A percentile compares a stretch with the other conserved stretches of the same genome.
These are phyloP conservation scores for Tigriopus californicus DNA, from an alignment of 2,888 invertebrate genomes.

Conservation along the genomic window DNA sequence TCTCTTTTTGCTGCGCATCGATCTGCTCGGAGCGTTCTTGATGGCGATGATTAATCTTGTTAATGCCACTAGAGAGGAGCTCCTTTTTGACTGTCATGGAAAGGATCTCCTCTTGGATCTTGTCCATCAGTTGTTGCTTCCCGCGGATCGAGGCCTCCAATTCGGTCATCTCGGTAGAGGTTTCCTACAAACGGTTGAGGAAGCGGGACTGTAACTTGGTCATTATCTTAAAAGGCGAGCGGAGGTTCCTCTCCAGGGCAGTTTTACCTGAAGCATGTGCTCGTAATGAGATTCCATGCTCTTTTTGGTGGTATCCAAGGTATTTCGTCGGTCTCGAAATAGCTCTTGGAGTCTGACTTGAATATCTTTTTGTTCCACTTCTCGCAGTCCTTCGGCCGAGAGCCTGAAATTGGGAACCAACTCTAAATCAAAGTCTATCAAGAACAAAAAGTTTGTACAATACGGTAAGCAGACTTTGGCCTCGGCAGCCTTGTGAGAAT, in stretches of 20 bases:
- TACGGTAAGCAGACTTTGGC: no score
- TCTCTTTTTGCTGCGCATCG: not conserved
- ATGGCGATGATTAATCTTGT: not conserved
- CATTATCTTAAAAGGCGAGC: not conserved
- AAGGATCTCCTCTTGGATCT: not conserved
- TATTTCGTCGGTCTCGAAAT: not conserved
- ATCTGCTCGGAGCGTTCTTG: not conserved
- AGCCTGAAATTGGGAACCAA: not conserved
- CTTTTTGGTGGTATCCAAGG: not conserved
- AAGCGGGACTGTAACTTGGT: not conserved
- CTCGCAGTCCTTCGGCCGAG: not conserved
- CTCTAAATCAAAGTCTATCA: no score
- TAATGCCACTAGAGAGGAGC: not conserved
- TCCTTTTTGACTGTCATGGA: slow-evolving; percentile 4
- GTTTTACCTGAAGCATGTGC: not conserved
- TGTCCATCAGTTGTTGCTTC: not conserved
- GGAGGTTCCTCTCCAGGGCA: no score
- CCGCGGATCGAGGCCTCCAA: not conserved
- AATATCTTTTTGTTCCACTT: slow-evolving; percentile 7
- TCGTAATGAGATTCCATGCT: not conserved
- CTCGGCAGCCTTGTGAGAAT: no score
- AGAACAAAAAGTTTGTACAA: no score
- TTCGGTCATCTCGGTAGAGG: not conserved
- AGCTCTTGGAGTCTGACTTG: slow-evolving; percentile 3
- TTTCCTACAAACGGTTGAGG: not conserved